Evolutionary conservation across 1,140 invertebrate genomes (phyloP).

Genomic region (Heliothis subflexa): DNA sequence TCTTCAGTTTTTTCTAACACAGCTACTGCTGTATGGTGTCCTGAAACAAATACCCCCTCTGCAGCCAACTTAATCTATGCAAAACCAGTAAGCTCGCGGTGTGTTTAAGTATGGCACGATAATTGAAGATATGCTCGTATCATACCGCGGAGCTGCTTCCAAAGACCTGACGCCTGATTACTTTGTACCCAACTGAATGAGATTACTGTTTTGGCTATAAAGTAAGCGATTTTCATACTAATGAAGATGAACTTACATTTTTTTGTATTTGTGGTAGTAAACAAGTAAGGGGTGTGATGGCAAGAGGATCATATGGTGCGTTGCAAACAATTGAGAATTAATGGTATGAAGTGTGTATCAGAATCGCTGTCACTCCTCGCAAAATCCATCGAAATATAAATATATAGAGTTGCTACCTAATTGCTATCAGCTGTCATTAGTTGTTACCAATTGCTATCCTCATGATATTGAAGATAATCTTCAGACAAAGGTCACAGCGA

Average conservation of each 20-base stretch:
- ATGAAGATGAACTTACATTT: background rate
- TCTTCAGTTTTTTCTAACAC: background rate
- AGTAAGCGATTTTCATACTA: background rate
- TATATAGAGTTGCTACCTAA: too few species aligned
- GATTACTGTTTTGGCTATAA: constrained; percentile 55
- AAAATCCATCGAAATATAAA: too few species aligned
- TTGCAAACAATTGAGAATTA: too few species aligned
- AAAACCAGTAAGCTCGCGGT: constrained; percentile 74
- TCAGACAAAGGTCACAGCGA: too few species aligned
- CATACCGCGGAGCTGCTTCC: constrained; percentile 70
- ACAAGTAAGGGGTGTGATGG: too few species aligned
- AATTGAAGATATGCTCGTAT: constrained; percentile 83
- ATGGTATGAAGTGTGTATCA: too few species aligned
- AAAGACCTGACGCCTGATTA: constrained; percentile 78
- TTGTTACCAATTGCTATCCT: too few species aligned
- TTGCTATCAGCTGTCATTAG: too few species aligned
- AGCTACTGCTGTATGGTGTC: background rate
- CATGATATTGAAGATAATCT: too few species aligned
- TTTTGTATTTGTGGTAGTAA: background rate
- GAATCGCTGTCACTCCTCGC: too few species aligned
- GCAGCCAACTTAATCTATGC: constrained; percentile 61
- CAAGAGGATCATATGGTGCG: too few species aligned
- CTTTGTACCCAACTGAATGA: constrained; percentile 68
- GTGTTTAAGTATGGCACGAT: constrained; percentile 85
- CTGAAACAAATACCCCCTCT: background rate